Evolutionary conservation across 2,797 vertebrate genomes (phyloP).

Genomic region (Enteromius fasciolatus): DNA sequence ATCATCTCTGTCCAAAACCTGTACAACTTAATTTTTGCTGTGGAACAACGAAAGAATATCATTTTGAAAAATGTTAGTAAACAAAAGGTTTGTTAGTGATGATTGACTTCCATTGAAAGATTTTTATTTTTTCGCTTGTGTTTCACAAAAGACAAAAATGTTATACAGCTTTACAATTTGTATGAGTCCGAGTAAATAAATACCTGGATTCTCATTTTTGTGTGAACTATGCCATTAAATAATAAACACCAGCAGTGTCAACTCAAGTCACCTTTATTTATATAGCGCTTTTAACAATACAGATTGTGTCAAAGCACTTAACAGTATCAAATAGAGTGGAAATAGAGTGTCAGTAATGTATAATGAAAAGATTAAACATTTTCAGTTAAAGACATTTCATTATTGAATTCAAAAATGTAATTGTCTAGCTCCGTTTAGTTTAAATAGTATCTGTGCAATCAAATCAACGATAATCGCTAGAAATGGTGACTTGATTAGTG

Average conservation of each 20-base stretch:
- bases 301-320: too few relatives aligned
- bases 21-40: background rate
- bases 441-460: too few relatives aligned
- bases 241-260: background rate
- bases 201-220: background rate
- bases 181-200: background rate
- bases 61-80: background rate
- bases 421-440: too few relatives aligned
- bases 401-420: too few relatives aligned
- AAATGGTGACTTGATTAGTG: background rate
- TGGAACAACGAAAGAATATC: background rate
- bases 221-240: background rate
- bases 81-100: background rate
- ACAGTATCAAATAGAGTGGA: too few relatives aligned
- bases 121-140: background rate
- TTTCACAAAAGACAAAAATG: background rate
- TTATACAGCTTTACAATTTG: background rate
- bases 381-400: too few relatives aligned
- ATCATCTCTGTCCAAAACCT: background rate
- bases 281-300: too few relatives aligned
- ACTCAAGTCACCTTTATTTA: too few relatives aligned
- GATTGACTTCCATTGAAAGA: background rate
- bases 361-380: too few relatives aligned
- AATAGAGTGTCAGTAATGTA: too few relatives aligned
- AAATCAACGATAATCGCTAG: too few relatives aligned